Evolutionary conservation across 2,113 vertebrate genomes (phyloP).

Genomic region (Mohoua ochrocephala): DNA sequence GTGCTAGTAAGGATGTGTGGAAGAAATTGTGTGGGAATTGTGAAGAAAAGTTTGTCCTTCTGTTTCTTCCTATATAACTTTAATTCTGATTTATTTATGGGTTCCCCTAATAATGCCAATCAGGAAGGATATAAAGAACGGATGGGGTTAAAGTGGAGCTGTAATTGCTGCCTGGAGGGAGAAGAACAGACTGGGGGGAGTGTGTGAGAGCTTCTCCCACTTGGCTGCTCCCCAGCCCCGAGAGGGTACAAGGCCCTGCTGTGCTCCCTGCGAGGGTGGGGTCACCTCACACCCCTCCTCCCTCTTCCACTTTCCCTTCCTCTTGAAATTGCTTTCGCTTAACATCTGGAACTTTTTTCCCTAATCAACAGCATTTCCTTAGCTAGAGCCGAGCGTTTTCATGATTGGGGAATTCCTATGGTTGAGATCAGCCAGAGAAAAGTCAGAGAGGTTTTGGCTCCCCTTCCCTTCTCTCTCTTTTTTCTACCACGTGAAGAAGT

Average conservation of each 20-base stretch:
- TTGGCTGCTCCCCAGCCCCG: background rate
- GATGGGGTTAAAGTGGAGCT: background rate
- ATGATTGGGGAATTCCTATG: conserved; percentile 51
- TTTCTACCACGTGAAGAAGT: background rate
- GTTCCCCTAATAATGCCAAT: background rate
- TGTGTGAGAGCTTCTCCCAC: background rate
- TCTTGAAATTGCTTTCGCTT: background rate
- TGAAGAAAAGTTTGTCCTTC: background rate
- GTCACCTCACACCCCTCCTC: background rate
- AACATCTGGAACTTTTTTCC: conserved; percentile 55
- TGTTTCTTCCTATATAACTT: background rate
- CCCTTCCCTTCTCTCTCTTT: background rate
- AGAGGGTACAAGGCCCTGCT: background rate
- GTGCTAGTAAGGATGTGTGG: too few species aligned
- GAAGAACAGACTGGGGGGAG: background rate
- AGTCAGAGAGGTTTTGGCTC: conserved; percentile 36
- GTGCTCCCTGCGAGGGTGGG: background rate
- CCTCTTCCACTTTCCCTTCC: background rate
- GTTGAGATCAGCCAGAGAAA: conserved; percentile 45
- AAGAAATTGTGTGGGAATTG: background rate
- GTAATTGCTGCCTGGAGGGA: background rate
- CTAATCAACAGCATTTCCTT: conserved; percentile 45
- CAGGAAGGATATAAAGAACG: background rate
- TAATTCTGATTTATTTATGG: background rate
- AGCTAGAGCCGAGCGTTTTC: conserved; percentile 7